Evolutionary conservation across 2,797 vertebrate species (phyloP), one percentile per base, ranked within the genome.

Genomic region (Tragopan temminckii): DNA sequence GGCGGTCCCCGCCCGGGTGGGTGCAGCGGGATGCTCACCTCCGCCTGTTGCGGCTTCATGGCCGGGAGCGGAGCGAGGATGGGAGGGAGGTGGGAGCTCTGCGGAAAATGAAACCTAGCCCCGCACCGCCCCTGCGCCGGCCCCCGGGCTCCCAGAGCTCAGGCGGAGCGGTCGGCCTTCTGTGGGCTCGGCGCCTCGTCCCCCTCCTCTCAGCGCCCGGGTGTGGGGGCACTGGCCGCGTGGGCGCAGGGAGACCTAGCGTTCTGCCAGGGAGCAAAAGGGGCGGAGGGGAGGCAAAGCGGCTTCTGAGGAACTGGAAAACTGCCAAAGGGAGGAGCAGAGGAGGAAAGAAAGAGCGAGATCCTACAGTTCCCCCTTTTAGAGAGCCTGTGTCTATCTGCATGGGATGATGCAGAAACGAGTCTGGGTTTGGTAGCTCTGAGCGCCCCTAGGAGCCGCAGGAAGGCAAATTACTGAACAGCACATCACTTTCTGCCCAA

Each of bases 381-480:
- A 17, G 35, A 25, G 53, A 7, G 25, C 11, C 35, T 0, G 20
- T 1, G 68, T 11, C 18, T 9, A 3, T 5, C 36, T 2, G 2
- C 52, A 9, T 3, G n/a, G 58, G 10, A 1, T 1, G 4, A 13
- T 29, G 5, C 23, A 19, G 40, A 8, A 31, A 17, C 5, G 1
- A 42, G 14, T 4, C 11, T 2, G 3, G 24, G 43, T 62, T 13
- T 10, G n/a, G 2, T 13, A 24, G 24, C 5, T 25, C 38, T 8
- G 2, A 46, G 6, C 19, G 3, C 13, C 46, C 38, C 29, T 61
- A 31, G 62, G 13, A 61, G 29, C 25, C 3, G 17, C 3, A 10
- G n/a, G 48, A 25, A 27, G 15, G 18, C 0, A 4, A 3, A 18
- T 6, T 21, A 17, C 5, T 10, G 2, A 2, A 14, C 50, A 10